Percentiles rank a stretch among this genome's conserved stretches.
Evolutionary conservation across 2,113 vertebrate genomes (phyloP).

Genomic region (Actenoides hombroni): DNA sequence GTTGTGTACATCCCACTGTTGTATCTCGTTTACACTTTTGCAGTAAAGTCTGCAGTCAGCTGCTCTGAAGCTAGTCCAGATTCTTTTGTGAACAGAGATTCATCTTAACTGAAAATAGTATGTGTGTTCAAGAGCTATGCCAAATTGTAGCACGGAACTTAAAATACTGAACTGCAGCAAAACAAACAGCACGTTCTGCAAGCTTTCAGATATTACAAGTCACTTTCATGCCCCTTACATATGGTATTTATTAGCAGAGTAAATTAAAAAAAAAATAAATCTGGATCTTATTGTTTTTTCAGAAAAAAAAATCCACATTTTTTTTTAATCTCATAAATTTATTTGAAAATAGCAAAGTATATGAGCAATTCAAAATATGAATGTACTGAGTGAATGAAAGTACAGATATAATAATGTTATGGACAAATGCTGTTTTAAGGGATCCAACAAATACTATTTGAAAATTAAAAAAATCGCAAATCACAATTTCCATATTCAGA

Average conservation of each 20-base stretch:
- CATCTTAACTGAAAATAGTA: neutral
- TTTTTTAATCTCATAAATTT: neutral
- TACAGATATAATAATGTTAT: neutral
- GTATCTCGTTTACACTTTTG: neutral
- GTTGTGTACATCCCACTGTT: neutral
- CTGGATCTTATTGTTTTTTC: neutral
- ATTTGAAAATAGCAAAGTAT: neutral
- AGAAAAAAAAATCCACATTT: neutral
- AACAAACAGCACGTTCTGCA: neutral
- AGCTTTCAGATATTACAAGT: neutral
- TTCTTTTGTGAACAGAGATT: neutral
- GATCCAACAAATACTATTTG: neutral
- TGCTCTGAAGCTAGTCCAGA: neutral
- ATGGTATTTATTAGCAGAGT: neutral
- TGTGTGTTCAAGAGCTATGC: neutral
- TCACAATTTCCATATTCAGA: neutral
- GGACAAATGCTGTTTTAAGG: neutral
- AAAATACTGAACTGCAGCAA: constrained; percentile 6
- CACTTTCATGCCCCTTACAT: neutral
- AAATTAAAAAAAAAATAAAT: neutral
- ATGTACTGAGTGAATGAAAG: neutral
- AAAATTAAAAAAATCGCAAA: neutral
- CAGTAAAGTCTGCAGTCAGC: neutral
- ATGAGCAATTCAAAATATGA: neutral
- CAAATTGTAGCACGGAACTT: neutral